Percentiles rank a stretch among this genome's conserved stretches.
These are phyloP conservation scores for Aricia artaxerxes DNA, from an alignment of 2,888 invertebrate genomes.

Conservation along the genomic window DNA sequence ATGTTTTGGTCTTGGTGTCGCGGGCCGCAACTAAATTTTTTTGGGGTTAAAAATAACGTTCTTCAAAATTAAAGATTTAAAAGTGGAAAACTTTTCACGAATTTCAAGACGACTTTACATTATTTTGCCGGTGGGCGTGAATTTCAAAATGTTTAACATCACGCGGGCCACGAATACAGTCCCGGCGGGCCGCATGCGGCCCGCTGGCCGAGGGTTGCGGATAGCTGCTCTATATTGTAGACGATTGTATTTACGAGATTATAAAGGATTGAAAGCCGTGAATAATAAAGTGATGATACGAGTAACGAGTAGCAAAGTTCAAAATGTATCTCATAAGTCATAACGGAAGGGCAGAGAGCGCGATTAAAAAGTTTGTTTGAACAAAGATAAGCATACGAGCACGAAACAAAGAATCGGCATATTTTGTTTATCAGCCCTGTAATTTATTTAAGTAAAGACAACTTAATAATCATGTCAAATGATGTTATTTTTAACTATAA, in stretches of 20 bases:
- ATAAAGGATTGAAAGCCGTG: background rate
- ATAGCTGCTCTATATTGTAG: too few species aligned
- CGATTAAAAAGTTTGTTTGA: slow-evolving; percentile 18
- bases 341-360: slow-evolving; percentile 14
- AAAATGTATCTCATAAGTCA: background rate
- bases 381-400: slow-evolving; percentile 16
- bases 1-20: too few species aligned
- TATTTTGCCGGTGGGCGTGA: too few species aligned
- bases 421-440: background rate
- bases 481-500: background rate
- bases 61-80: too few species aligned
- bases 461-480: background rate
- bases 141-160: too few species aligned
- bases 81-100: too few species aligned
- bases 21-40: too few species aligned
- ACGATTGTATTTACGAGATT: background rate
- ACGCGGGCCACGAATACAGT: too few species aligned
- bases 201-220: too few species aligned
- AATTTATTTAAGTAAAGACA: background rate
- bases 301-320: slow-evolving; percentile 20
- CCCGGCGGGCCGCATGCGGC: too few species aligned
- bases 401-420: background rate
- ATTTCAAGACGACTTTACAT: too few species aligned
- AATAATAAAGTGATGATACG: background rate
- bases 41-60: too few species aligned